phyloP scores from a whole-genome alignment of 1,140 invertebrate species.

The Homalodisca vitripennis region DNA sequence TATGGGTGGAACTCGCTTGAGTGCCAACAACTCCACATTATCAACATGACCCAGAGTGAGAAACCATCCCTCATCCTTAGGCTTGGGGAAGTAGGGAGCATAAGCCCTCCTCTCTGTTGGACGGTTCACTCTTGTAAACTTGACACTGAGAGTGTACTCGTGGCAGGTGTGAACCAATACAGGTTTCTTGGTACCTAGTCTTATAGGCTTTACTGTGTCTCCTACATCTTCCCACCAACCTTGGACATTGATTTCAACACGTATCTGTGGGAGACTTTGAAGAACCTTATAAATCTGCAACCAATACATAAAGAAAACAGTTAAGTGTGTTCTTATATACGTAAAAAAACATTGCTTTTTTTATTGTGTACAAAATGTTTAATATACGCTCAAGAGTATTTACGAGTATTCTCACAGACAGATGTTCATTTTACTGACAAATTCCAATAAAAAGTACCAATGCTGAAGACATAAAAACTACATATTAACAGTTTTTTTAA shows the following conservation, averaged over 20 bases:
- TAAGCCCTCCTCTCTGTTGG: conserved; percentile 59
- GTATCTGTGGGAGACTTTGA: conserved; percentile 61
- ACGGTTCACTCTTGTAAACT: conserved; percentile 52
- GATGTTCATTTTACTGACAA: no score
- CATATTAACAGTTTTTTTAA: no score
- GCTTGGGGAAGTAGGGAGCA: conserved; percentile 84
- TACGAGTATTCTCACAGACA: no score
- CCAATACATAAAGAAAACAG: no score
- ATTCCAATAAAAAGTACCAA: no score
- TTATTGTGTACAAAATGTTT: no score
- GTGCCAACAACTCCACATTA: conserved; percentile 74
- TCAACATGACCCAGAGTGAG: conserved; percentile 76
- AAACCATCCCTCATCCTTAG: conserved; percentile 96
- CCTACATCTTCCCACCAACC: conserved; percentile 56
- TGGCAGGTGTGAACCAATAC: conserved; percentile 63
- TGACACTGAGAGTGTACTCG: conserved; percentile 65
- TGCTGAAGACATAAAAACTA: no score
- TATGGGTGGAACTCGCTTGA: conserved; percentile 68
- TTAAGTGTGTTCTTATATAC: no score
- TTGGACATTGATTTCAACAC: conserved; percentile 55
- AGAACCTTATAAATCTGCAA: conserved; percentile 55
- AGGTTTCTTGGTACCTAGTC: conserved; percentile 44
- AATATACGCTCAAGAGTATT: no score
- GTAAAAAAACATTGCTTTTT: no score
- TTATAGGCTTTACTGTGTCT: conserved; percentile 46